Percentiles rank a stretch among this genome's conserved stretches.
Evolutionary conservation across 2,113 vertebrate genomes (phyloP).

Genomic region (Malurus melanocephalus): DNA sequence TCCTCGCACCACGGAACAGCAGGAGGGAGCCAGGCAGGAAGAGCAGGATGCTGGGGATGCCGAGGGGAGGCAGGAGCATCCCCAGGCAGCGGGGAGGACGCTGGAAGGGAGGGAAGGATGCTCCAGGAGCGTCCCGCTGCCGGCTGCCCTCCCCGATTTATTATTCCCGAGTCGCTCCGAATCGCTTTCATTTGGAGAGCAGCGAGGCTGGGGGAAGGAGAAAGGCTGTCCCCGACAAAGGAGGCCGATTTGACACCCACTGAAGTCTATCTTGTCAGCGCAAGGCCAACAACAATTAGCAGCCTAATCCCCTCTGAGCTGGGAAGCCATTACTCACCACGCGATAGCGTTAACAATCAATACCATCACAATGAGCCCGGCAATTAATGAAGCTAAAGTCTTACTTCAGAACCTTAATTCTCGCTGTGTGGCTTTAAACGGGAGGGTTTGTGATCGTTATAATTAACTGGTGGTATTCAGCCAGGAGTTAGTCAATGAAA

Average conservation of each 20-base stretch:
- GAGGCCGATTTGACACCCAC: conserved; percentile 66
- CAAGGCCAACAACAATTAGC: conserved; percentile 86
- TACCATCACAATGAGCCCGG: conserved; percentile 79
- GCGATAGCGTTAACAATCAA: conserved; percentile 82
- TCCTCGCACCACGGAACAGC: fast-evolving
- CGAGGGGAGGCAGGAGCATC: neutral
- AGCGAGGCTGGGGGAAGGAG: neutral
- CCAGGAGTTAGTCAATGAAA: conserved; percentile 70
- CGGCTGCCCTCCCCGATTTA: neutral
- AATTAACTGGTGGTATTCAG: conserved; percentile 74
- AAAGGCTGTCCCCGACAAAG: conserved; percentile 56
- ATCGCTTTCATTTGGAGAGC: conserved; percentile 26
- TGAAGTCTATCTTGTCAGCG: conserved; percentile 81
- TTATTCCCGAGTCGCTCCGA: conserved; percentile 19
- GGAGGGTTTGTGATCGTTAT: conserved; percentile 66
- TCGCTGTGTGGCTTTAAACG: conserved; percentile 59
- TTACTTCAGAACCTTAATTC: conserved; percentile 76
- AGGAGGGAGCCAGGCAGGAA: neutral
- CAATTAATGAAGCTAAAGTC: conserved; percentile 86
- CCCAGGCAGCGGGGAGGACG: neutral
- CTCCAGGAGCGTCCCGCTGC: neutral
- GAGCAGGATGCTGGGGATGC: neutral
- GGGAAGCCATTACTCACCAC: conserved; percentile 80
- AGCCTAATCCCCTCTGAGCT: conserved; percentile 76
- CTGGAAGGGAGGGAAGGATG: neutral